Base-by-base conservation (phyloP, 2,797 vertebrate genomes). In the Cryptoprocta ferox region DNA sequence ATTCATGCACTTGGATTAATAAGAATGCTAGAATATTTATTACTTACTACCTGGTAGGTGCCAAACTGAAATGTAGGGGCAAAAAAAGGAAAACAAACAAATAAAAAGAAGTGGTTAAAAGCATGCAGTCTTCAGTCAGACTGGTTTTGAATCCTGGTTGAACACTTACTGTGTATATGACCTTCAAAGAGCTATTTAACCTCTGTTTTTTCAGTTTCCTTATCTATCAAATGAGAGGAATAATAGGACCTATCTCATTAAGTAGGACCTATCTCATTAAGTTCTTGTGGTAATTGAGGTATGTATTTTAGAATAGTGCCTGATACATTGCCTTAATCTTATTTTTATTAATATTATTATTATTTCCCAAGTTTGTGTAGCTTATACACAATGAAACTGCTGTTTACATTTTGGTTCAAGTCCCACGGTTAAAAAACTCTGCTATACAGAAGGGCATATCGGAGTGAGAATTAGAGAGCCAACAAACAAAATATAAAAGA, bases 361-460 rank as follows among this genome's bases (percentile, higher is more conserved):
- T 66, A 91, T 85, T 91, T 89, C 53, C 19, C 68, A 82, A n/a
- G 14, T 89, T 50, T 50, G 32, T 39, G 30, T 59, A 78, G 26
- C 28, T 65, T 53, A 68, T 89, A 79, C 83, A 79, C 28, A 76
- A 6, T 68, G 21, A 2, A 73, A 15, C 14, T 92, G 21, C 32
- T 73, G 50, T 95, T 94, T 89, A 91, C 28, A 91, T 90, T 91
- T 87, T 76, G 32, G 35, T 85, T 75, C 14, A 35, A 61, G n/a
- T 63, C 21, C 8, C 56, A 63, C 9, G 75, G 48, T 91, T 79
- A 68, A 90, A 45, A 48, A 79, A 19, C 35, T 95, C 24, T 89
- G 56, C 70, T 89, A 24, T 26, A 78, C 5, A 42, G n/a, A 76
- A 75, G 37, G 39, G 28, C 28, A 66, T 53, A 78, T 42, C 37